Evolutionary conservation across 1,140 invertebrate genomes (phyloP), one percentile per base, ranked within the genome.

Genomic region (Micrasema longulum): DNA sequence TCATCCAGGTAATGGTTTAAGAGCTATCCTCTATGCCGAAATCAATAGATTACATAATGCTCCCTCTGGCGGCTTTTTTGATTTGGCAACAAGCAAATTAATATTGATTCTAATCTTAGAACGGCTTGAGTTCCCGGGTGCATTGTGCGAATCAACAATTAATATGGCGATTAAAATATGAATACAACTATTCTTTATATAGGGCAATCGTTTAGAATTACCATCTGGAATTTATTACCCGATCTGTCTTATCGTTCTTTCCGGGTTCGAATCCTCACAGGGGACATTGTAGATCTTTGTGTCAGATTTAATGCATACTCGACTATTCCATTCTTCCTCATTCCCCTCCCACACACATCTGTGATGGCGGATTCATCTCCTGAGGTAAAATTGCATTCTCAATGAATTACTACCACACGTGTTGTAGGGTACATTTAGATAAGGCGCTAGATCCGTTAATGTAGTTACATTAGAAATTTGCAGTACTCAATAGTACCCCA

Each of bases 321-420:
- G 55, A 50, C 22, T 52, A 35, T 65, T 52, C 36, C 48, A 31
- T 38, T 68, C 70, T 73, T 73, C 71, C 65, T 73, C 48, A 48
- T 73, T 62, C 38, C n/a, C 38, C 72, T 65, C 72, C 72, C 72
- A 74, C 72, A 57, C 72, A 67, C 31, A 18, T 12, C 31, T 50
- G 38, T 55, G 18, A 20, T 20, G 55, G 55, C 55, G 55, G 55
- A 60, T 60, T 60, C 55, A 60, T 60, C 55, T 60, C 55, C 55
- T 35, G 31, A 41, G 55, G 55, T 60, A 35, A 60, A 60, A 60
- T 38, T 31, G 35, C 36, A 16, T 31, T n/a, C 22, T 3, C 36
- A 43, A 43, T 60, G 55, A 60, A 60, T 41, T 60, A 43, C 18
- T 23, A 41, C 55, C 55, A 60, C 55, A 60, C 55, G 55, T 60